phyloP scores from a whole-genome alignment of 92 coral and sea anemone species.

The Actinernus sp. region DNA sequence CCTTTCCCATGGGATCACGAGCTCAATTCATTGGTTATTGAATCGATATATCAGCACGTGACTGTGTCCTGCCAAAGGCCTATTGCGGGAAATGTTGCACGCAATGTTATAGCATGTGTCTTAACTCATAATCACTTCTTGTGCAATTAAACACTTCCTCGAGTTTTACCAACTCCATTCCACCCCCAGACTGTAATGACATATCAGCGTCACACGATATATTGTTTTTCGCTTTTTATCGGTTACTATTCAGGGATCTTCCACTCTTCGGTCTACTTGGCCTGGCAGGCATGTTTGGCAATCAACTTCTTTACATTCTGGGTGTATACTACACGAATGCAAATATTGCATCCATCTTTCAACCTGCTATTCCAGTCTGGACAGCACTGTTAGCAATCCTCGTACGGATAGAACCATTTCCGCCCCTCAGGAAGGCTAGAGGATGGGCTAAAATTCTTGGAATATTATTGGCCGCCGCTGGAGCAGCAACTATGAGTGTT shows the following conservation, averaged over 20 bases:
- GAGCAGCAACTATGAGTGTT: slow-evolving; percentile 70
- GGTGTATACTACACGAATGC: slow-evolving; percentile 90
- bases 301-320: slow-evolving; percentile 76
- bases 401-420: slow-evolving; percentile 74
- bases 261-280: slow-evolving; percentile 75
- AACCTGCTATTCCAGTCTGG: slow-evolving; percentile 91
- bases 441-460: slow-evolving; percentile 88
- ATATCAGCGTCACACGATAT: too few relatives aligned
- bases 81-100: too few relatives aligned
- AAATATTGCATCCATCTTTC: slow-evolving; percentile 83
- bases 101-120: too few relatives aligned
- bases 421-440: slow-evolving; percentile 54
- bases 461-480: slow-evolving; percentile 71
- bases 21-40: too few relatives aligned
- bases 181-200: too few relatives aligned
- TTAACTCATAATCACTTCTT: too few relatives aligned
- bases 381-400: slow-evolving; percentile 75
- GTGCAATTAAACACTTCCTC: too few relatives aligned
- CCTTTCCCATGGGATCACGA: too few relatives aligned
- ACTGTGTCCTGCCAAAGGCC: too few relatives aligned
- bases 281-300: slow-evolving; percentile 80
- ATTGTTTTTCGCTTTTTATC: neutral
- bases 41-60: too few relatives aligned
- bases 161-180: too few relatives aligned
- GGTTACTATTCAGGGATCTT: slow-evolving; percentile 75